These are phyloP conservation scores for Gallinago paraguaiae DNA, from an alignment of 2,113 vertebrate genomes.

Conservation along the genomic window DNA sequence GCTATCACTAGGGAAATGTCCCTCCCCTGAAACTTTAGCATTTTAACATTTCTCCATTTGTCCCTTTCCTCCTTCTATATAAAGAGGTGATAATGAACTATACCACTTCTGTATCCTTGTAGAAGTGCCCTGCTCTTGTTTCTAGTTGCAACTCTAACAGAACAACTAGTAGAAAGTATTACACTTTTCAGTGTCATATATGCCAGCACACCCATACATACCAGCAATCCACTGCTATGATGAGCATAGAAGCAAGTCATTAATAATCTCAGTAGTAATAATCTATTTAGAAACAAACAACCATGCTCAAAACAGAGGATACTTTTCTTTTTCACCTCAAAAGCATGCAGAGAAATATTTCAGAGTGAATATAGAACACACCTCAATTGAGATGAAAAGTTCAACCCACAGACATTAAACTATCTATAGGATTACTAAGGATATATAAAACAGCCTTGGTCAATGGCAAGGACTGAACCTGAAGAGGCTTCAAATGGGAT, in stretches of 20 bases:
- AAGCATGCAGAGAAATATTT: neutral
- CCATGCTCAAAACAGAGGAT: neutral
- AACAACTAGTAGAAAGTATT: neutral
- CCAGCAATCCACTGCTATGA: neutral
- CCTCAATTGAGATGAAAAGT: neutral
- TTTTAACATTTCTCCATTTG: conserved; percentile 30
- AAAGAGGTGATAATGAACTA: neutral
- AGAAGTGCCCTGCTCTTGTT: neutral
- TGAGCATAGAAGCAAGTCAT: neutral
- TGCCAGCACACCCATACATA: neutral
- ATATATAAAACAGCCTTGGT: neutral
- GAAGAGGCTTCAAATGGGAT: neutral
- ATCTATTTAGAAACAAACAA: neutral
- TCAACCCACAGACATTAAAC: neutral
- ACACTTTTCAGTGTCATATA: neutral
- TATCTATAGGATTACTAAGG: neutral
- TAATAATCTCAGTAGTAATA: neutral
- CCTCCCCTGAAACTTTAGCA: conserved; percentile 10
- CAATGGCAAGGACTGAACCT: neutral
- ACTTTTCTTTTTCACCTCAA: neutral
- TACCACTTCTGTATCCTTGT: neutral
- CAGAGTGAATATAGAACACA: neutral
- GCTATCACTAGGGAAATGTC: conserved; percentile 45
- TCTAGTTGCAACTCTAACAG: neutral
- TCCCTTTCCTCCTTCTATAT: neutral